Evolutionary conservation across 2,797 vertebrate species (phyloP).

Genomic region (Platyrinchus mystaceus): DNA sequence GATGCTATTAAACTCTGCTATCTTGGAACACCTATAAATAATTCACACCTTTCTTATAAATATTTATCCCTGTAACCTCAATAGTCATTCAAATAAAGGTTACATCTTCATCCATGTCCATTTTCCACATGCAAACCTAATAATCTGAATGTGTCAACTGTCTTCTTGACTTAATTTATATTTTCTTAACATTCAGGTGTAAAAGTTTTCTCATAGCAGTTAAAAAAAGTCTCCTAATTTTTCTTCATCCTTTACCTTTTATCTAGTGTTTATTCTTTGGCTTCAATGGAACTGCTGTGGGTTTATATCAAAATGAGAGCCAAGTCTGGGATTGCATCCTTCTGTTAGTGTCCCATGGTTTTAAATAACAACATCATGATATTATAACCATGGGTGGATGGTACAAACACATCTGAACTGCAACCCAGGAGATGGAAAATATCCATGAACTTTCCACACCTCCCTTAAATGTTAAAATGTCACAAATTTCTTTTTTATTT

Average conservation of each 20-base stretch:
- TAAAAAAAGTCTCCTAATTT: background rate
- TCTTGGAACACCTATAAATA: constrained; percentile 60
- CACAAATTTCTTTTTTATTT: background rate
- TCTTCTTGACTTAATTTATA: background rate
- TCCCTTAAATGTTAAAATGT: background rate
- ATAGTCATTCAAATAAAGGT: constrained; percentile 28
- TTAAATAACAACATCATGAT: background rate
- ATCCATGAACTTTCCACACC: background rate
- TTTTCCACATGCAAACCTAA: background rate
- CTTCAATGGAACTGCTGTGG: background rate
- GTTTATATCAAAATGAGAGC: background rate
- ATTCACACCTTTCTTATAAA: constrained; percentile 65
- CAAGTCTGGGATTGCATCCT: background rate
- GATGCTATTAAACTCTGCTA: constrained; percentile 45
- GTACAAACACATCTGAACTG: background rate
- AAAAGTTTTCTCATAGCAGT: background rate
- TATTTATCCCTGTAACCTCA: constrained; percentile 59
- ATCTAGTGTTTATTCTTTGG: background rate
- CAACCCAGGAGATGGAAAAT: background rate
- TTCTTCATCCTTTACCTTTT: background rate
- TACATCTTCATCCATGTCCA: background rate
- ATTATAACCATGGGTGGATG: background rate
- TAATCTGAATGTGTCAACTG: background rate
- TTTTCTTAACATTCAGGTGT: background rate
- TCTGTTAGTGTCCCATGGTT: background rate